A percentile compares a stretch with the other conserved stretches of the same genome.
These are phyloP conservation scores for Eupeodes corollae DNA, from an alignment of 1,140 invertebrate species.

Conservation along the genomic window DNA sequence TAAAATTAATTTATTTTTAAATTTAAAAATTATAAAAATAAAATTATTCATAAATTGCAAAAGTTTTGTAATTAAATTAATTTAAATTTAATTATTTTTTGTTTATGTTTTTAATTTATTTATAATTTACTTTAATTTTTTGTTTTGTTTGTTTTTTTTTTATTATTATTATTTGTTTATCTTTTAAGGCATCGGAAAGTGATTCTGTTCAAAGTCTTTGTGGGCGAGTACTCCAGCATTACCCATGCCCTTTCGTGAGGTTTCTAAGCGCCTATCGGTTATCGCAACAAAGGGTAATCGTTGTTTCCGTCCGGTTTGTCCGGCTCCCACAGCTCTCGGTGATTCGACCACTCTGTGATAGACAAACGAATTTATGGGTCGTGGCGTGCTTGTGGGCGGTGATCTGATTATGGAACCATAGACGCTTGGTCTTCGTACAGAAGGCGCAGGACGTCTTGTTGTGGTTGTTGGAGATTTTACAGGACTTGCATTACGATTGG, in stretches of 20 bases:
- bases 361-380: slow-evolving; percentile 20
- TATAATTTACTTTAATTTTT: not conserved
- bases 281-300: slow-evolving; percentile 32
- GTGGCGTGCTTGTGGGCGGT: not conserved
- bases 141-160: not conserved
- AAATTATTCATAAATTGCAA: too few species aligned
- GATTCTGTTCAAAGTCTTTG: slow-evolving; percentile 34
- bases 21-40: too few species aligned
- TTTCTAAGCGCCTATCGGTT: slow-evolving; percentile 28
- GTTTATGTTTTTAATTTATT: not conserved
- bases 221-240: slow-evolving; percentile 14
- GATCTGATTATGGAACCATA: not conserved
- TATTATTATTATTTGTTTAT: not conserved
- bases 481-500: not conserved
- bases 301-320: slow-evolving; percentile 18
- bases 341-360: slow-evolving; percentile 31
- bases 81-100: not conserved
- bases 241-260: slow-evolving; percentile 14
- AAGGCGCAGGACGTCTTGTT: too few species aligned
- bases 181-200: slow-evolving; percentile 34
- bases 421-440: not conserved
- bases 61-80: not conserved
- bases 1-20: too few species aligned
- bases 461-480: not conserved
- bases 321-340: slow-evolving; percentile 10